These are phyloP conservation scores for Anoplolepis gracilipes DNA, from an alignment of 1,140 invertebrate genomes.

Conservation along the genomic window DNA sequence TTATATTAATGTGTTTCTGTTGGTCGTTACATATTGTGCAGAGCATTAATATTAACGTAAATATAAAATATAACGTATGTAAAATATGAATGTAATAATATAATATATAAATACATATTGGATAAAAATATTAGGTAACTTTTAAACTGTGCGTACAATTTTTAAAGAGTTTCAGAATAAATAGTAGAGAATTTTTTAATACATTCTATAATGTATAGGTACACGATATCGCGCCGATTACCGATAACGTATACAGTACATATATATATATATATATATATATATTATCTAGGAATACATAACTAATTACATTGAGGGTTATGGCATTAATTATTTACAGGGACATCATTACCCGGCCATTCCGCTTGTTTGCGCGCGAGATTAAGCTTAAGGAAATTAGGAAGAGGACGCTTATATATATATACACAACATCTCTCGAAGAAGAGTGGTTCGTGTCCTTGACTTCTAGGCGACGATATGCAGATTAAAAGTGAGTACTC, in stretches of 20 bases:
- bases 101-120: background rate
- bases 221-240: slow-evolving; percentile 9
- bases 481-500: slow-evolving; percentile 32
- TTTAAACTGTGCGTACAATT: slow-evolving; percentile 1
- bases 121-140: slow-evolving; percentile 4
- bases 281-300: slow-evolving; percentile 28
- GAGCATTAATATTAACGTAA: background rate
- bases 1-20: background rate
- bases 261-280: too few relatives aligned
- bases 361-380: slow-evolving; percentile 63
- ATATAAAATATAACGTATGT: background rate
- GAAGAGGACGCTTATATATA: background rate
- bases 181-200: background rate
- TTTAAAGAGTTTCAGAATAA: background rate
- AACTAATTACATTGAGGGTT: slow-evolving; percentile 22
- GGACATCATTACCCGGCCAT: slow-evolving; percentile 58
- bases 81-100: background rate
- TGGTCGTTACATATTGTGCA: background rate
- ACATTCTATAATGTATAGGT: background rate
- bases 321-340: slow-evolving; percentile 59
- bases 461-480: slow-evolving; percentile 20
- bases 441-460: slow-evolving; percentile 22
- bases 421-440: background rate
- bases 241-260: slow-evolving; percentile 18
- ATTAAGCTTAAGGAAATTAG: slow-evolving; percentile 52